Conservation (phyloP, 2,888 invertebrate species). For the Crepidodera aurea region DNA sequence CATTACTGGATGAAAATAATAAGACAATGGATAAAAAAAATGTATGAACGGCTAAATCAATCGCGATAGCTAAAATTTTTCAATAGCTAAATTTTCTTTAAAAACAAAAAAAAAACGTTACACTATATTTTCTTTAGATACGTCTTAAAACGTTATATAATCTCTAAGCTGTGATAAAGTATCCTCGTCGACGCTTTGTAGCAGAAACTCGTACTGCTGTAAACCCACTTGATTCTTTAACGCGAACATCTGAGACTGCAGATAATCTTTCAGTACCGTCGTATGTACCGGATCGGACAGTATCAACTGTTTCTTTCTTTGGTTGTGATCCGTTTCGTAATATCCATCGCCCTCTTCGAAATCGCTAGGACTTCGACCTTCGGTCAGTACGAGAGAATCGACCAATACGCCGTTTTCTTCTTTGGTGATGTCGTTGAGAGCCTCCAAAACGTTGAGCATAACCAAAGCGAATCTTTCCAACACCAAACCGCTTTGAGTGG, state of each 20-base stretch:
- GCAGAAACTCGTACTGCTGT: constrained; percentile 76
- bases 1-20: not conserved
- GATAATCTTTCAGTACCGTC: constrained; percentile 75
- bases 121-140: constrained; percentile 2
- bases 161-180: constrained; percentile 68
- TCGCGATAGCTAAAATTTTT: too few species aligned
- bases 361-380: constrained; percentile 57
- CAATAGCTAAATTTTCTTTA: too few species aligned
- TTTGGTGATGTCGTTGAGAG: constrained; percentile 81
- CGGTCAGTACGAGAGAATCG: constrained; percentile 57
- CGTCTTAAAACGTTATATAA: constrained; percentile 58
- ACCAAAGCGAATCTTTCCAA: constrained; percentile 77
- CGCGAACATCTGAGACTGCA: constrained; percentile 74
- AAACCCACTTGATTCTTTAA: constrained; percentile 79
- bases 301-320: constrained; percentile 73
- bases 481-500: constrained; percentile 73
- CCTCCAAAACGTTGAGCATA: constrained; percentile 77
- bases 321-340: constrained; percentile 78
- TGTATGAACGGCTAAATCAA: too few species aligned
- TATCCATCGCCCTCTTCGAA: constrained; percentile 65
- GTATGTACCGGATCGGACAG: constrained; percentile 82
- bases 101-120: constrained; percentile 4
- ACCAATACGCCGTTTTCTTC: constrained; percentile 67
- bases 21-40: not conserved
- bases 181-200: constrained; percentile 76